phyloP scores from a whole-genome alignment of 2,888 invertebrate genomes.

The Sceliomorpha sp. region DNA sequence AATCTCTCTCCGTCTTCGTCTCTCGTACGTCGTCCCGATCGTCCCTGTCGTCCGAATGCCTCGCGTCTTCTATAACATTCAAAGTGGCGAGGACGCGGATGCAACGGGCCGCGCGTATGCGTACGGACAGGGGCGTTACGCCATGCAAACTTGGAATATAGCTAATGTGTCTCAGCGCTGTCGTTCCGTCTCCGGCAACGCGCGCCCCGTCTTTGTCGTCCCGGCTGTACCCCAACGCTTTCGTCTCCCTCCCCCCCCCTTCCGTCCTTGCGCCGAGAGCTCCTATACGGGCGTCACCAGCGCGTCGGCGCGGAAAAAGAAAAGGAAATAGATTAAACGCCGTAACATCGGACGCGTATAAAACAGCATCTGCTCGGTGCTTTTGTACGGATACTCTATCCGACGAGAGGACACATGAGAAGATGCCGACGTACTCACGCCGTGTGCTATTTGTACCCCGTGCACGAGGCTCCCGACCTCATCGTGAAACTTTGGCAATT shows the following conservation, averaged over 20 bases:
- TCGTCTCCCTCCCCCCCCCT: slow-evolving; percentile 34
- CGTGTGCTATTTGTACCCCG: slow-evolving; percentile 75
- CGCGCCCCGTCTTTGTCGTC: slow-evolving; percentile 47
- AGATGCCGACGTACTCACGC: slow-evolving; percentile 65
- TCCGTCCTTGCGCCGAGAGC: too few species aligned
- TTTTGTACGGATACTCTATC: slow-evolving; percentile 43
- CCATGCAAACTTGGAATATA: slow-evolving; percentile 79
- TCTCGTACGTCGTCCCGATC: slow-evolving; percentile 36
- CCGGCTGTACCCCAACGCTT: slow-evolving; percentile 23
- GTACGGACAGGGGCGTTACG: slow-evolving; percentile 77
- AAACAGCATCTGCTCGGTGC: slow-evolving; percentile 49
- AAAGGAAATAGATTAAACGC: slow-evolving; percentile 68
- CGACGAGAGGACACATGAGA: slow-evolving; percentile 64
- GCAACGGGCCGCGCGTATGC: slow-evolving; percentile 48
- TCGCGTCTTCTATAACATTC: slow-evolving; percentile 63
- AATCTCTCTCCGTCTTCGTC: slow-evolving; percentile 31
- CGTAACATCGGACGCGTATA: slow-evolving; percentile 57
- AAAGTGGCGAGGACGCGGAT: slow-evolving; percentile 54
- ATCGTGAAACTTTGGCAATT: slow-evolving; percentile 55
- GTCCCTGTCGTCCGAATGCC: slow-evolving; percentile 31
- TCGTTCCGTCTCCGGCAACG: slow-evolving; percentile 60
- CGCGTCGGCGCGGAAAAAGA: slow-evolving; percentile 52
- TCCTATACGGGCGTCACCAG: too few species aligned
- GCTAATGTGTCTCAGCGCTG: slow-evolving; percentile 67
- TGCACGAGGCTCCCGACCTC: slow-evolving; percentile 33